Percentiles rank a stretch among this genome's conserved stretches.
phyloP scores from a whole-genome alignment of 2,888 invertebrate species.

The Ichneumon xanthorius region DNA sequence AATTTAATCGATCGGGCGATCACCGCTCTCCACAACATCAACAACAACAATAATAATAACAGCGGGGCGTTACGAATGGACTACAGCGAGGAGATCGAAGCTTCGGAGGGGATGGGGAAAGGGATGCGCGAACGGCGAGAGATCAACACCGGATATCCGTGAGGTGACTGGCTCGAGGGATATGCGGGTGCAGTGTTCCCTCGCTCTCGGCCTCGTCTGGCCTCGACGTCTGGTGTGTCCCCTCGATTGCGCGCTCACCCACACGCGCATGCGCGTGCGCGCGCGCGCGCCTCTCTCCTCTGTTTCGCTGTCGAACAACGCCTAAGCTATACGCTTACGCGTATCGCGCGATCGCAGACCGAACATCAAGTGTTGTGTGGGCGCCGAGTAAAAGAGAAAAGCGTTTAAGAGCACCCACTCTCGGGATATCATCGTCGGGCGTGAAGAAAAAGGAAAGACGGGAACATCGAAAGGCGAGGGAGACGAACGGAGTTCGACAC shows the following conservation, averaged over 20 bases:
- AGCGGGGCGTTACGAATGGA: conserved; percentile 9
- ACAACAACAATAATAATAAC: not conserved
- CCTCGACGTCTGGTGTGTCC: conserved; percentile 50
- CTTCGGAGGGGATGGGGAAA: conserved; percentile 49
- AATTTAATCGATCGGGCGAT: not conserved
- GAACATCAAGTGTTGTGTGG: not conserved
- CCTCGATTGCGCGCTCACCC: conserved; percentile 4
- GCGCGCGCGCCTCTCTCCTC: conserved; percentile 34
- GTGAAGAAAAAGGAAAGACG: not conserved
- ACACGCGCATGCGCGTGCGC: conserved; percentile 56
- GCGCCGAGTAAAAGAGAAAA: conserved; percentile 9
- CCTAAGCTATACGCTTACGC: conserved; percentile 4
- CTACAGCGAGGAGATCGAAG: conserved; percentile 11
- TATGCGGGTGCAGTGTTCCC: conserved; percentile 79
- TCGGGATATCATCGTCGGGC: not conserved
- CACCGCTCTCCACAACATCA: not conserved
- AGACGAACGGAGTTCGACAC: not conserved
- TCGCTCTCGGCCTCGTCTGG: conserved; percentile 43
- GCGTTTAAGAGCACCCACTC: not conserved
- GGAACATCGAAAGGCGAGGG: not conserved
- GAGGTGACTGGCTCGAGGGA: conserved; percentile 77
- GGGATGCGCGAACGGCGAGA: conserved; percentile 59
- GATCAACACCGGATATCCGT: conserved; percentile 82
- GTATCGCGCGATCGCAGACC: not conserved
- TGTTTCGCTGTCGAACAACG: conserved; percentile 6